phyloP scores from a whole-genome alignment of 2,797 vertebrate genomes.

The Myoxocephalus aenaeus region DNA sequence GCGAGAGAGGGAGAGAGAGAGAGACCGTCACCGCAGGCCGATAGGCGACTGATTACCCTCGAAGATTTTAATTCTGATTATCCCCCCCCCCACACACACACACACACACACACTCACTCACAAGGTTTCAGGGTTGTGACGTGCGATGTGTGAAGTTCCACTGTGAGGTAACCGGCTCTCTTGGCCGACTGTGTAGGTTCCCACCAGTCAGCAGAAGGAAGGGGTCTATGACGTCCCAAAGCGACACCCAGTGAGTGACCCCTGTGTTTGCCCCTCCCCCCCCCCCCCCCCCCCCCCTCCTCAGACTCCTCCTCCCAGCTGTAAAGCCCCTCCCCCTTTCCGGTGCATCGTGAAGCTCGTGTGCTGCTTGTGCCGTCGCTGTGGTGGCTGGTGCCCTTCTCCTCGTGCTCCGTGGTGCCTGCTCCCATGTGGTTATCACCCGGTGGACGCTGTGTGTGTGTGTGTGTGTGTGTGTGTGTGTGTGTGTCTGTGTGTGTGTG shows the following conservation, averaged over 20 bases:
- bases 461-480: slow-evolving; percentile 13
- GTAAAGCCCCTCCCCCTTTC: slow-evolving; percentile 9
- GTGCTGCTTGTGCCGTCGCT: slow-evolving; percentile 60
- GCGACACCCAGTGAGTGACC: slow-evolving; percentile 99
- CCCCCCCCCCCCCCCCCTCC: slow-evolving; percentile 74
- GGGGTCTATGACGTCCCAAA: slow-evolving; percentile 99
- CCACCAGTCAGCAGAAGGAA: slow-evolving; percentile 99
- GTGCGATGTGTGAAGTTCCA: slow-evolving; percentile 41
- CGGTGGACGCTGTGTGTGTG: slow-evolving; percentile 35
- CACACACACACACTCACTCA: slow-evolving; percentile 15
- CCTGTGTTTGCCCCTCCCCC: slow-evolving; percentile 81
- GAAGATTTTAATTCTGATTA: slow-evolving; percentile 79
- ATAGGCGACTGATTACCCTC: slow-evolving; percentile 59
- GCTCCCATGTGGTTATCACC: slow-evolving; percentile 13
- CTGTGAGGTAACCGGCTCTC: slow-evolving; percentile 65
- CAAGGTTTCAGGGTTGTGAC: slow-evolving; percentile 8
- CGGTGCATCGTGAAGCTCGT: slow-evolving; percentile 14
- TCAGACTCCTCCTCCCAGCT: slow-evolving; percentile 84
- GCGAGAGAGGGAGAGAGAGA: slow-evolving; percentile 22
- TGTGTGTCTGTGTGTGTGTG: neutral
- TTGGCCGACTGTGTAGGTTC: slow-evolving; percentile 89
- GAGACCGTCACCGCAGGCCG: slow-evolving; percentile 41
- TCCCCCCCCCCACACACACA: slow-evolving; percentile 6
- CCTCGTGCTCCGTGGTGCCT: slow-evolving; percentile 50
- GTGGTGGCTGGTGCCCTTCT: slow-evolving; percentile 57